Evolutionary conservation across 2,888 invertebrate species (phyloP).

Genomic region (Cantharis rufa): DNA sequence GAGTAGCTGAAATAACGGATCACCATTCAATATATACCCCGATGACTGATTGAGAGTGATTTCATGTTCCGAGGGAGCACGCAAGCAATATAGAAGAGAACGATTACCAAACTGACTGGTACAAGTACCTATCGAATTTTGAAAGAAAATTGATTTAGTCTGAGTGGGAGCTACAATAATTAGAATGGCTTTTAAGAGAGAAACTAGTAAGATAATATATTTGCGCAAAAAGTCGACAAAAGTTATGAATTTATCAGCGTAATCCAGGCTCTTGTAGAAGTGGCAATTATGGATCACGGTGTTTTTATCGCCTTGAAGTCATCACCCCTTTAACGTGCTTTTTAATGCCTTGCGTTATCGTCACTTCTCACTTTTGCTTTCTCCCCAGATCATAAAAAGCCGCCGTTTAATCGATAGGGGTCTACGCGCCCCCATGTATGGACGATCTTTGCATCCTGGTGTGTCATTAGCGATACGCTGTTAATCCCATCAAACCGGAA

Average conservation of each 20-base stretch:
- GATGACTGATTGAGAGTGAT: conserved; percentile 45
- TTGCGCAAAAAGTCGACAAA: conserved; percentile 10
- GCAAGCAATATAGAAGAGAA: conserved; percentile 39
- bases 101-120: conserved; percentile 44
- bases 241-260: conserved; percentile 37
- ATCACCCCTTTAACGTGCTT: conserved; percentile 40
- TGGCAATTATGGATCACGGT: conserved; percentile 43
- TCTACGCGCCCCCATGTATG: conserved; percentile 40
- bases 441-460: conserved; percentile 46
- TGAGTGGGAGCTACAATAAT: conserved; percentile 27
- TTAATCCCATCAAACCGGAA: conserved; percentile 46
- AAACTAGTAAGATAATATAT: conserved; percentile 15
- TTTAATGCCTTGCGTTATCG: conserved; percentile 41
- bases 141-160: conserved; percentile 37
- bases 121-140: conserved; percentile 42
- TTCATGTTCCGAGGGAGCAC: conserved; percentile 40
- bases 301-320: conserved; percentile 41
- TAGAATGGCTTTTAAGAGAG: conserved; percentile 17
- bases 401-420: conserved; percentile 39
- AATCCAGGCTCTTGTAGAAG: conserved; percentile 36
- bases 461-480: conserved; percentile 47
- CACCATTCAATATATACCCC: conserved; percentile 38
- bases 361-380: conserved; percentile 43
- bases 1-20: conserved; percentile 39
- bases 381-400: conserved; percentile 26